phyloP scores from a whole-genome alignment of 2,888 invertebrate genomes.

The Teleiodes luculella region DNA sequence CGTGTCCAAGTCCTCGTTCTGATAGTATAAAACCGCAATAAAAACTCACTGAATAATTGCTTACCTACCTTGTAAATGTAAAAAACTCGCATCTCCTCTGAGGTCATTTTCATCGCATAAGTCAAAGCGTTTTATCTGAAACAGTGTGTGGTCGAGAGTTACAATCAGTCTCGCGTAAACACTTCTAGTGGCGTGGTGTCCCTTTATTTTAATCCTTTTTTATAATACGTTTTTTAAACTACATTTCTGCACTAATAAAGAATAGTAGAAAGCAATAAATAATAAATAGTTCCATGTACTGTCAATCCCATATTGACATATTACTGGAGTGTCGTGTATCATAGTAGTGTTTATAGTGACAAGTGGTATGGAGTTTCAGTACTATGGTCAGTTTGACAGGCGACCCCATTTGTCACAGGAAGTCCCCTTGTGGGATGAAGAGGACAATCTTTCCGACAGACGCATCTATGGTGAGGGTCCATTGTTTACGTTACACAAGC shows the following conservation, averaged over 20 bases:
- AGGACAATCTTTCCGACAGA: constrained; percentile 66
- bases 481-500: too few relatives aligned
- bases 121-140: constrained; percentile 55
- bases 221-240: not conserved
- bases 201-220: constrained; percentile 29
- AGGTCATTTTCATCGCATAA: constrained; percentile 36
- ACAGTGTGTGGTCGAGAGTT: constrained; percentile 44
- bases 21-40: not conserved
- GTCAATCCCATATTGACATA: not conserved
- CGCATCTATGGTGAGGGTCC: constrained; percentile 54
- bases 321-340: constrained; percentile 12
- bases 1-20: not conserved
- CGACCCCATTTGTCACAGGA: constrained; percentile 46
- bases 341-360: constrained; percentile 18
- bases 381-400: constrained; percentile 62
- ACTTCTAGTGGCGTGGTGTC: constrained; percentile 52
- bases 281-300: not conserved
- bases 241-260: not conserved
- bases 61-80: not conserved
- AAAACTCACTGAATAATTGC: not conserved
- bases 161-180: constrained; percentile 59
- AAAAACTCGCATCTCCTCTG: not conserved
- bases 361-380: constrained; percentile 65
- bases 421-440: constrained; percentile 71
- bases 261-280: not conserved